Evolutionary conservation across 2,888 invertebrate genomes (phyloP), one percentile per base, ranked within the genome.

Genomic region (Horisme vitalbata): DNA sequence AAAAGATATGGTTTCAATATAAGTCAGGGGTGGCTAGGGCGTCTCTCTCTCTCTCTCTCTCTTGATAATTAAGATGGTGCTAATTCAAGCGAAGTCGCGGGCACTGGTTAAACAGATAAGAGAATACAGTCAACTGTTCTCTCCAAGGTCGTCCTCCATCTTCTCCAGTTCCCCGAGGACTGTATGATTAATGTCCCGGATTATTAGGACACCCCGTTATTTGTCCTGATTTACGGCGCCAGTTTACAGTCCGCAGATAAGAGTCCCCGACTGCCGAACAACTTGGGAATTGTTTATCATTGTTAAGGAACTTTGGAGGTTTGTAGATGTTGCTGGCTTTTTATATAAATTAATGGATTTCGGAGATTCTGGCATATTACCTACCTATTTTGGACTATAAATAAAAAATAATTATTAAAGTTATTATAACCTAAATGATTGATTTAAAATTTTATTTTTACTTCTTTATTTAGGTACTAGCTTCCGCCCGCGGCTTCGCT

Each of bases 101-200:
- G 18, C 18, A 18, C 18, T 18, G 15, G 3, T 2, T 18, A n/a
- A n/a, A n/a, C n/a, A n/a, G n/a, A n/a, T n/a, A n/a, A n/a, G n/a
- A n/a, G 13, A 7, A 13, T n/a, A 2, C 30, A 9, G 31, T 39
- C 39, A 24, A 24, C 24, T 15, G 9, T 1, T 21, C 21, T 33
- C 33, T 27, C 15, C n/a, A 13, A 18, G 35, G 41, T 31, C 39
- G 21, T 23, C 9, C 48, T 11, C 32, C 8, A 15, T 14, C 15
- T 23, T 31, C 30, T n/a, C n/a, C n/a, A n/a, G 21, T 43, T 44
- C 24, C 27, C 8, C 20, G 36, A 45, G 50, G 41, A 30, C 38
- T 35, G 48, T 55, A 55, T 60, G 59, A 60, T 60, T 57, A 57
- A 60, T 57, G 59, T 30, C 35, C 41, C 45, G 57, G 59, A 60